Evolutionary conservation across 2,113 vertebrate genomes (phyloP).

Genomic region (Formicarius rufipectus): DNA sequence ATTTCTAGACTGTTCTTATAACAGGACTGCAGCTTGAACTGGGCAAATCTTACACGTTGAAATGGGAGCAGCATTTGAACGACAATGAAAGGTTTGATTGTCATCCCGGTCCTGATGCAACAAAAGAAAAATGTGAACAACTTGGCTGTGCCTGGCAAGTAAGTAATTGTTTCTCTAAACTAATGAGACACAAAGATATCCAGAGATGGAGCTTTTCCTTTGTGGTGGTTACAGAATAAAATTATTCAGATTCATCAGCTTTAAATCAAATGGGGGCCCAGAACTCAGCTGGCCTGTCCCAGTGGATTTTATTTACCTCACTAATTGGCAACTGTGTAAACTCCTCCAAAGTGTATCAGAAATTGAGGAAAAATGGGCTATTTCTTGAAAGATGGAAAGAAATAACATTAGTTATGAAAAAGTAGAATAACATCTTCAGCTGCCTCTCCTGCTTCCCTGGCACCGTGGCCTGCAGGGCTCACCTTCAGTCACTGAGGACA

Average conservation of each 20-base stretch:
- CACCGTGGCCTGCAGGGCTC: background rate
- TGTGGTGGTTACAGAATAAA: background rate
- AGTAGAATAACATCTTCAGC: background rate
- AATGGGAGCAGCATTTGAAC: background rate
- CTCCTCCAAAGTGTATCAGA: background rate
- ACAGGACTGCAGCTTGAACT: constrained; percentile 43
- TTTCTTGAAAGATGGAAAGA: background rate
- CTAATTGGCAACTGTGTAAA: background rate
- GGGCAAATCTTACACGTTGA: constrained; percentile 57
- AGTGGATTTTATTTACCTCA: background rate
- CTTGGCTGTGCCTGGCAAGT: constrained; percentile 65
- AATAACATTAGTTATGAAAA: background rate
- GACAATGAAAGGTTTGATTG: constrained; percentile 61
- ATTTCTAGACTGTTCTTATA: constrained; percentile 55
- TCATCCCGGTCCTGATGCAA: background rate
- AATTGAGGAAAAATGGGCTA: background rate
- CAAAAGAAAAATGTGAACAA: background rate
- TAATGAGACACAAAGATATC: background rate
- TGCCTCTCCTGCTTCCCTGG: background rate
- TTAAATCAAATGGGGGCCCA: background rate
- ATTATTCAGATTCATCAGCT: background rate
- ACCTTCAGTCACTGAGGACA: background rate
- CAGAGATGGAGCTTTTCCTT: background rate
- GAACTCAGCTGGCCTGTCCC: background rate
- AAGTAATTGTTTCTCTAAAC: background rate